Evolutionary conservation across 2,113 vertebrate species (phyloP).

Genomic region (Cyanoramphus novaezelandiae): DNA sequence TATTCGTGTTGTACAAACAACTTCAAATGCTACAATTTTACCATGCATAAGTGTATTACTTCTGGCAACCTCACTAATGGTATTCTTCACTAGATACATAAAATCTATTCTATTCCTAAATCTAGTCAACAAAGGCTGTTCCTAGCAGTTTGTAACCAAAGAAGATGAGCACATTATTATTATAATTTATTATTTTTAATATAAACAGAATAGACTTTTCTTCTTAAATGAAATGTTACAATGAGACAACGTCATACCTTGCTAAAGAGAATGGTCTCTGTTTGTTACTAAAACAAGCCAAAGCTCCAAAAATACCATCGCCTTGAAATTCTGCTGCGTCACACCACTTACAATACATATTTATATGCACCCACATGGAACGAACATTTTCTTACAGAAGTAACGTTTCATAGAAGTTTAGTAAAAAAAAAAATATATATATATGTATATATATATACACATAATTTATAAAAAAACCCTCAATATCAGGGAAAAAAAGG

Average conservation of each 20-base stretch:
- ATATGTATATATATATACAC: too few relatives aligned
- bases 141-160: not conserved
- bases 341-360: not conserved
- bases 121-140: not conserved
- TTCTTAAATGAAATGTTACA: not conserved
- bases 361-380: not conserved
- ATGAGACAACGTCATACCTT: not conserved
- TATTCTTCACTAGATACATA: slow-evolving; percentile 47
- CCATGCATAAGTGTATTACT: slow-evolving; percentile 47
- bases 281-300: not conserved
- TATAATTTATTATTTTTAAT: not conserved
- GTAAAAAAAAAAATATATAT: not conserved
- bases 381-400: not conserved
- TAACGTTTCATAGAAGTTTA: not conserved
- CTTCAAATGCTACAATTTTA: slow-evolving; percentile 33
- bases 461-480: not conserved
- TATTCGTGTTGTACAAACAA: slow-evolving; percentile 30
- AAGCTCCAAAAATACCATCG: not conserved
- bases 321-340: not conserved
- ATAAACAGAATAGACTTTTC: not conserved
- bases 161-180: not conserved
- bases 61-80: slow-evolving; percentile 50
- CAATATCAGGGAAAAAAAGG: not conserved
- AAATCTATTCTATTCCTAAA: not conserved
- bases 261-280: not conserved